Evolutionary conservation across 2,113 vertebrate genomes (phyloP).

Genomic region (Halichoerus grypus): DNA sequence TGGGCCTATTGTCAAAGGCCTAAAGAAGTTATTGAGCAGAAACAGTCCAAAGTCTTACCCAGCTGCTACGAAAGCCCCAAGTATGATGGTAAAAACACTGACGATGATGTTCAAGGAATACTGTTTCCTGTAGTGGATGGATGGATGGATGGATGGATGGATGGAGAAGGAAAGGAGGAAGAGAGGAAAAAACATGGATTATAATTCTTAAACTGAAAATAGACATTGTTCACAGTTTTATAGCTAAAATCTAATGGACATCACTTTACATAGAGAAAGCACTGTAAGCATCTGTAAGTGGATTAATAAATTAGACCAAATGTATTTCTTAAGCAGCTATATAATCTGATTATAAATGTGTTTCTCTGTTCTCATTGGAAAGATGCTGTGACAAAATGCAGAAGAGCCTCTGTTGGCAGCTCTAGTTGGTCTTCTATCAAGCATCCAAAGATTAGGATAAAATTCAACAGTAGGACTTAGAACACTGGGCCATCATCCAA

Average conservation of each 20-base stretch:
- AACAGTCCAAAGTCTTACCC: constrained; percentile 89
- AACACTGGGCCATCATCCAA: neutral
- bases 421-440: too few relatives aligned
- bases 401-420: neutral
- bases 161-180: neutral
- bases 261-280: neutral
- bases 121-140: constrained; percentile 88
- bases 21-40: constrained; percentile 53
- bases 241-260: neutral
- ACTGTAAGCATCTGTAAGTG: neutral
- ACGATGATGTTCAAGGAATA: constrained; percentile 87
- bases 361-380: constrained; percentile 20
- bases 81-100: constrained; percentile 92
- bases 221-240: neutral
- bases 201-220: neutral
- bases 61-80: constrained; percentile 94
- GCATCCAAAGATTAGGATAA: neutral
- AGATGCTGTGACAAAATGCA: neutral
- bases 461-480: neutral
- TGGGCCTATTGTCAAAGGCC: constrained; percentile 61
- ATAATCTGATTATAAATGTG: neutral
- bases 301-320: neutral
- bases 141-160: neutral
- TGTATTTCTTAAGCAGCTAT: neutral
- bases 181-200: neutral